A percentile compares a stretch with the other conserved stretches of the same genome.
These are phyloP conservation scores for Lepilemur ruficaudatus DNA, from an alignment of 2,797 vertebrate genomes.

Conservation along the genomic window DNA sequence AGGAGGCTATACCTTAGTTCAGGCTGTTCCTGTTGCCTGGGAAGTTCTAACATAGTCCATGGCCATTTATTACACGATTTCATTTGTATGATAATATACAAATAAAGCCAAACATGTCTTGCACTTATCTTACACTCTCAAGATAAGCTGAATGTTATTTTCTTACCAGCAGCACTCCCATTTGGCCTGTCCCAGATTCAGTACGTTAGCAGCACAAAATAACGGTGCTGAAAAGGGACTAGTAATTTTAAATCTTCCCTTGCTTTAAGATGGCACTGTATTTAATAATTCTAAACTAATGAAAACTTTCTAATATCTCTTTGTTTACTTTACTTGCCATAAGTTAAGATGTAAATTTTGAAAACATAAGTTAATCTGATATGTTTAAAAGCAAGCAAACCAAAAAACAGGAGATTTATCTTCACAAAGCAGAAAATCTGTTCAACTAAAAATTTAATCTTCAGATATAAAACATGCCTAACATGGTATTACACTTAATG, in stretches of 20 bases:
- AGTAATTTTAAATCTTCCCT: not conserved
- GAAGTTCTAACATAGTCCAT: not conserved
- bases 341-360: not conserved
- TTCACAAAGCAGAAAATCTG: not conserved
- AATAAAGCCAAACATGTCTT: not conserved
- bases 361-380: not conserved
- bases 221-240: not conserved
- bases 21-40: not conserved
- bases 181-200: not conserved
- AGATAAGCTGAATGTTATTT: not conserved
- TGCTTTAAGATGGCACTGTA: not conserved
- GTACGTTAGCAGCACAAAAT: not conserved
- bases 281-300: not conserved
- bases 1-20: not conserved
- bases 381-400: not conserved
- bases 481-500: not conserved
- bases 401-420: not conserved
- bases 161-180: not conserved
- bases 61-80: not conserved
- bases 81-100: not conserved
- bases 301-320: not conserved
- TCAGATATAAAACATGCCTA: not conserved
- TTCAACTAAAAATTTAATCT: constrained; percentile 21
- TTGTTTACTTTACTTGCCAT: not conserved
- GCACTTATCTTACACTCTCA: not conserved